A percentile compares a stretch with the other conserved stretches of the same genome.
Evolutionary conservation across 2,113 vertebrate species (phyloP).

Genomic region (Pavo muticus): DNA sequence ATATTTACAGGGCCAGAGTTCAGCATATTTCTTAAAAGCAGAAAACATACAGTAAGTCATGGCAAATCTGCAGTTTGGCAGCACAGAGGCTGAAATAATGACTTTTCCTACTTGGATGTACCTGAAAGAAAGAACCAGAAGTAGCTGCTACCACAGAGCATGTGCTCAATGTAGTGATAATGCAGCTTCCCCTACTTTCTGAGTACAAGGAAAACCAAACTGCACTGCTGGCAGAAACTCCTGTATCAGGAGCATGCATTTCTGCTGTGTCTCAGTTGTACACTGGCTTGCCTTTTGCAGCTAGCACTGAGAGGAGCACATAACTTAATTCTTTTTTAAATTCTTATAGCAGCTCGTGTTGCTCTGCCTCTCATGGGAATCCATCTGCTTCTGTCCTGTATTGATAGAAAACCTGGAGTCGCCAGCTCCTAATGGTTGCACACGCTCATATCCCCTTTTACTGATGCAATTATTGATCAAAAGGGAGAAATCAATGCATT

Average conservation of each 20-base stretch:
- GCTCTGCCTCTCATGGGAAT: not conserved
- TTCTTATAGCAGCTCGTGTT: not conserved
- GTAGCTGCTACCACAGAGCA: not conserved
- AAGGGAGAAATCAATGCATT: not conserved
- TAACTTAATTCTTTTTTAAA: not conserved
- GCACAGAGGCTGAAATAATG: not conserved
- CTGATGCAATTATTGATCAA: not conserved
- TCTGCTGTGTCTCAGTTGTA: not conserved
- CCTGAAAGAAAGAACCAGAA: not conserved
- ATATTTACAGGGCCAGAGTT: not conserved
- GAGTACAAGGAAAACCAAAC: slow-evolving; percentile 6
- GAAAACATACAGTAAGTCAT: not conserved
- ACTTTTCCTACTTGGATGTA: not conserved
- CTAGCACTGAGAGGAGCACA: not conserved
- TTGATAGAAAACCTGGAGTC: not conserved
- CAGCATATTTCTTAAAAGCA: not conserved
- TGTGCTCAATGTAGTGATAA: not conserved
- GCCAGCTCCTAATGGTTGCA: not conserved
- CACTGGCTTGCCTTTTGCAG: not conserved
- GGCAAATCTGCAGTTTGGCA: not conserved
- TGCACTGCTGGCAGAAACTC: slow-evolving; percentile 23
- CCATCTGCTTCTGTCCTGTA: not conserved
- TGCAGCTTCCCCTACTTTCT: slow-evolving; percentile 30
- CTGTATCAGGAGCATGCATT: slow-evolving; percentile 17
- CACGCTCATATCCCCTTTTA: not conserved